A percentile compares a stretch with the other conserved stretches of the same genome.
These are phyloP conservation scores for Colius striatus DNA, from an alignment of 2,113 vertebrate species.

Conservation along the genomic window DNA sequence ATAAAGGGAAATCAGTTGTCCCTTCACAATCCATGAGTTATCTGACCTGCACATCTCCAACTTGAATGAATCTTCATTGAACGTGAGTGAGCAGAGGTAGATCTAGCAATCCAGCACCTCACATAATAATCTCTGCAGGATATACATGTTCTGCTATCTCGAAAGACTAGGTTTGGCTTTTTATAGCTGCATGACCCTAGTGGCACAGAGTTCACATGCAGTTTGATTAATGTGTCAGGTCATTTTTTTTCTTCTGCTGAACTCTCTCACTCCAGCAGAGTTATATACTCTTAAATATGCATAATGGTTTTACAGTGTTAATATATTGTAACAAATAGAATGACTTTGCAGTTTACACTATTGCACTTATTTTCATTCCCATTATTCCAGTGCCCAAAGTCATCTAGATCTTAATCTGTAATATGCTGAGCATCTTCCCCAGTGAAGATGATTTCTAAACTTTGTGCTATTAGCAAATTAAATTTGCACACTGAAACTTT, in stretches of 20 bases:
- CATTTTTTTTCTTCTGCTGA: neutral
- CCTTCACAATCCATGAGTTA: neutral
- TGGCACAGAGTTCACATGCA: neutral
- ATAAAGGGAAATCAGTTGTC: neutral
- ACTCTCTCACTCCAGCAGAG: neutral
- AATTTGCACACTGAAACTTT: conserved; percentile 7
- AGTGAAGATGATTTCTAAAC: neutral
- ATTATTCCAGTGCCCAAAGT: conserved; percentile 9
- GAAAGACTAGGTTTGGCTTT: neutral
- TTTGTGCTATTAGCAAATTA: conserved; percentile 7
- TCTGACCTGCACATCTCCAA: neutral
- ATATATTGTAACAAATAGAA: neutral
- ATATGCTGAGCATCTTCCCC: neutral
- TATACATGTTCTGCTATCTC: neutral
- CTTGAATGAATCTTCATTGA: neutral
- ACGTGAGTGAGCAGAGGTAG: neutral
- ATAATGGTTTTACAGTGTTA: neutral
- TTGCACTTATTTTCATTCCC: conserved; percentile 30
- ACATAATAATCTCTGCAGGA: neutral
- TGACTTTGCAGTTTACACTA: neutral
- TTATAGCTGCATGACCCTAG: neutral
- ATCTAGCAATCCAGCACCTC: neutral
- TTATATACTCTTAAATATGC: neutral
- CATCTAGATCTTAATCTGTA: conserved; percentile 6
- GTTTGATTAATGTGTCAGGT: neutral